phyloP scores from a whole-genome alignment of 2,113 vertebrate species.

The Cryptotis parvus region DNA sequence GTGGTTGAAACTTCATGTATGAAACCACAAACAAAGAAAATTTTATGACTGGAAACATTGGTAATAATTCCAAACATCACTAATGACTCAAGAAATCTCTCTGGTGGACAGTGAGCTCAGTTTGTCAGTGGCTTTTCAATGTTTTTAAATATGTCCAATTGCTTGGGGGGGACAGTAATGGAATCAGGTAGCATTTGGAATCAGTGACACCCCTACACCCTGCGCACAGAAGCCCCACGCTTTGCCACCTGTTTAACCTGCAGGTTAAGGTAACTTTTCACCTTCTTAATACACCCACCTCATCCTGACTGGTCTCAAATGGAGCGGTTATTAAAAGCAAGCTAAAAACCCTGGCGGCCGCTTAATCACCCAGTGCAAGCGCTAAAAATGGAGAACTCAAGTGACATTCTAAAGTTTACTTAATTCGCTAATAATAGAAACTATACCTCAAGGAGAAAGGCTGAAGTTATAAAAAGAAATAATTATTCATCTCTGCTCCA shows the following conservation, averaged over 20 bases:
- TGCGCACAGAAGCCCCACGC: neutral
- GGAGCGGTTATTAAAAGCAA: slow-evolving; percentile 85
- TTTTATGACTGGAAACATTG: neutral
- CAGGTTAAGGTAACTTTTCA: slow-evolving; percentile 80
- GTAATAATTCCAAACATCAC: neutral
- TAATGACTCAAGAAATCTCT: slow-evolving; percentile 34
- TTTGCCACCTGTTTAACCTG: slow-evolving; percentile 72
- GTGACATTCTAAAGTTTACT: slow-evolving; percentile 84
- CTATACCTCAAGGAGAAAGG: slow-evolving; percentile 84
- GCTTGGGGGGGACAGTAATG: neutral
- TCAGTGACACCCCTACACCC: neutral
- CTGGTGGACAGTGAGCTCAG: neutral
- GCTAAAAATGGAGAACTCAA: slow-evolving; percentile 83
- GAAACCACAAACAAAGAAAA: slow-evolving; percentile 20
- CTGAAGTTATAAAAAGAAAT: slow-evolving; percentile 78
- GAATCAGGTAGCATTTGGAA: neutral
- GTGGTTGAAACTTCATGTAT: slow-evolving; percentile 30
- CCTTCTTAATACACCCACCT: slow-evolving; percentile 82
- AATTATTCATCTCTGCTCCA: slow-evolving; percentile 46
- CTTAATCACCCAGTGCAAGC: slow-evolving; percentile 83
- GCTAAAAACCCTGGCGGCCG: slow-evolving; percentile 77
- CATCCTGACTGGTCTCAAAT: slow-evolving; percentile 80
- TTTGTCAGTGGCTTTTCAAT: neutral
- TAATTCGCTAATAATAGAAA: slow-evolving; percentile 87
- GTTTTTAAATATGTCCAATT: neutral